These are phyloP conservation scores for Brachionus koreanus DNA, from an alignment of 1,140 invertebrate species.

Conservation along the genomic window DNA sequence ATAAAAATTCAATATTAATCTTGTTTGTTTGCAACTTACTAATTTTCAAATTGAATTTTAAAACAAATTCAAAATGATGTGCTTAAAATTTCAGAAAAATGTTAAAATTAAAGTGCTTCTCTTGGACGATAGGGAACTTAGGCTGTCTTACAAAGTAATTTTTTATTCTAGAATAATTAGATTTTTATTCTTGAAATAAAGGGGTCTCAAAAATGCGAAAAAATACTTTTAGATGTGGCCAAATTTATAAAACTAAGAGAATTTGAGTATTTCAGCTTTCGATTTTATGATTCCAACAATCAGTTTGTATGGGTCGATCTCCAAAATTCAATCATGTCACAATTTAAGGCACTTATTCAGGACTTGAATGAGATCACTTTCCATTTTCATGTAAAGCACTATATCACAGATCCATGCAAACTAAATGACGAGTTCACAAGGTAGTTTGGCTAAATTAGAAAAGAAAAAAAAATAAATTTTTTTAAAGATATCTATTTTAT, in stretches of 20 bases:
- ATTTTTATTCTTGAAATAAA: background rate
- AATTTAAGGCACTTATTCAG: slow-evolving; percentile 1
- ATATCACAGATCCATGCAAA: slow-evolving; percentile 21
- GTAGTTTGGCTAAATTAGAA: background rate
- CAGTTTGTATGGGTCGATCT: slow-evolving; percentile 25
- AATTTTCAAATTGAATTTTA: background rate
- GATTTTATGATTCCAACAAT: background rate
- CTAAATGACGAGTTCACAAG: slow-evolving; percentile 31
- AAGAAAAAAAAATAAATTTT: background rate
- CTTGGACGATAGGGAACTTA: slow-evolving; percentile 24
- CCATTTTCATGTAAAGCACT: slow-evolving; percentile 32
- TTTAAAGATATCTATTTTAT: slow-evolving; percentile 28
- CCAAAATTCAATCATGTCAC: background rate
- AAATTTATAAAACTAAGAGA: slow-evolving; percentile 24
- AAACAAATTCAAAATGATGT: slow-evolving; percentile 34
- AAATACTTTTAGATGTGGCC: slow-evolving; percentile 32
- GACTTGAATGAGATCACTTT: background rate
- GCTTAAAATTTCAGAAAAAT: slow-evolving; percentile 22
- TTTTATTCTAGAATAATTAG: background rate
- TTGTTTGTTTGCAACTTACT: background rate
- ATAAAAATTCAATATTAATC: background rate
- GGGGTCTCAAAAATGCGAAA: slow-evolving; percentile 18
- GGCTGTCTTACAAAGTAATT: slow-evolving; percentile 22
- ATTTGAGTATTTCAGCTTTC: slow-evolving; percentile 36
- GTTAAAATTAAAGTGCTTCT: slow-evolving; percentile 24